Conservation (phyloP, 2,797 vertebrate genomes). For the Epinephelus malabaricus region DNA sequence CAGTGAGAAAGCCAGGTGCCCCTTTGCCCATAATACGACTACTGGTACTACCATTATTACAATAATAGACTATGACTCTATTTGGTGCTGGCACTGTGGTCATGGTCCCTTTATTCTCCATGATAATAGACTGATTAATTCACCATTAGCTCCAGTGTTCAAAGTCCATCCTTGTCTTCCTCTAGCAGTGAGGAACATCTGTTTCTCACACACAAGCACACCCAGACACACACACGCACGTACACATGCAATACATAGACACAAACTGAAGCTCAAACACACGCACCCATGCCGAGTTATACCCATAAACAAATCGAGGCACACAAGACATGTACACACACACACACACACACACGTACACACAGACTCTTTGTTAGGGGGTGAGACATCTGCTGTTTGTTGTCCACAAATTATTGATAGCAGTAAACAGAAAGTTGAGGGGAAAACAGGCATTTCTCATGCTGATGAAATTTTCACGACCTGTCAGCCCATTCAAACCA, state of each 20-base stretch:
- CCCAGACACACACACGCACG: not conserved
- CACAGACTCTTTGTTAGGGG: constrained; percentile 47
- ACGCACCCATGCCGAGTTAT: constrained; percentile 3
- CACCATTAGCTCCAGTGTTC: constrained; percentile 53
- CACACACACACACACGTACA: not conserved
- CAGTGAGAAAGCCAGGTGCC: not conserved
- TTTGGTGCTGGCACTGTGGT: constrained; percentile 1
- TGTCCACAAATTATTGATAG: constrained; percentile 82
- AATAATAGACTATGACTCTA: constrained; percentile 2
- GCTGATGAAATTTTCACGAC: constrained; percentile 78
- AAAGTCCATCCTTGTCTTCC: constrained; percentile 60
- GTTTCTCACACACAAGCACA: constrained; percentile 26
- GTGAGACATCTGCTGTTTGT: constrained; percentile 79
- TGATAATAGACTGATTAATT: constrained; percentile 61
- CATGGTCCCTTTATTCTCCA: constrained; percentile 31
- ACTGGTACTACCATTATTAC: not conserved
- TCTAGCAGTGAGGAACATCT: constrained; percentile 63
- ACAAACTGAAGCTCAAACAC: constrained; percentile 16
- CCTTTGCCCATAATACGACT: not conserved
- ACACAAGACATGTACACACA: not conserved
- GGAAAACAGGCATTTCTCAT: constrained; percentile 78
- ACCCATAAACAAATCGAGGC: constrained; percentile 17
- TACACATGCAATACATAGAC: not conserved
- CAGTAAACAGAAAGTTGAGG: constrained; percentile 80
- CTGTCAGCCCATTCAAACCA: constrained; percentile 72